These are phyloP conservation scores for Sarcophilus harrisii DNA, from an alignment of 2,797 vertebrate species.

Conservation along the genomic window DNA sequence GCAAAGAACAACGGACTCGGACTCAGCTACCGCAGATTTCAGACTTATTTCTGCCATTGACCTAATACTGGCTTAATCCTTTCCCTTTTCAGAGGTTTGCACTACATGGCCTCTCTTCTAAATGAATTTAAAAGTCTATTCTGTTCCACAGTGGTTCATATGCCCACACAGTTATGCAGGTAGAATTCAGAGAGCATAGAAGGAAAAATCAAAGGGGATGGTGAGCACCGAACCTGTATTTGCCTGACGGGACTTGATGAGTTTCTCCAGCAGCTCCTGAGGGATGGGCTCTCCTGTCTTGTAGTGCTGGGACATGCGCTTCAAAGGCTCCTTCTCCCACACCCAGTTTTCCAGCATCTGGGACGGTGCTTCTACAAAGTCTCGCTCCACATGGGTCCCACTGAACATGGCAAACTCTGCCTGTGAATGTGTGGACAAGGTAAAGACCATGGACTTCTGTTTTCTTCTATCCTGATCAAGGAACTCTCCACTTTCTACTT, in stretches of 20 bases:
- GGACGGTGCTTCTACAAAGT: constrained; percentile 97
- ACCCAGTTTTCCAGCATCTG: constrained; percentile 99
- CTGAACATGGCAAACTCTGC: constrained; percentile 98
- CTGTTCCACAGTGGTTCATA: background rate
- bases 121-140: background rate
- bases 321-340: constrained; percentile 95
- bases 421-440: constrained; percentile 78
- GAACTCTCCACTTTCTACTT: background rate
- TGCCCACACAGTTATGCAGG: fast-evolving
- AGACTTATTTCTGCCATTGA: background rate
- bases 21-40: background rate
- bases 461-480: background rate
- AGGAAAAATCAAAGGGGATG: background rate
- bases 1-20: background rate
- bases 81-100: background rate
- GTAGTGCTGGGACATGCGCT: constrained; percentile 95
- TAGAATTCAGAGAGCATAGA: background rate
- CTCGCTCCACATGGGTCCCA: constrained; percentile 95
- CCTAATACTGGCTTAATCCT: background rate
- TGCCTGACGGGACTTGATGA: constrained; percentile 95
- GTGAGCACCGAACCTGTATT: constrained; percentile 90
- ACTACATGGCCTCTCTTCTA: background rate
- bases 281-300: constrained; percentile 89
- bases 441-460: too few species aligned
- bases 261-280: constrained; percentile 92